A percentile compares a stretch with the other conserved stretches of the same genome.
Evolutionary conservation across 2,888 invertebrate genomes (phyloP).

Genomic region (Polyommatus icarus): DNA sequence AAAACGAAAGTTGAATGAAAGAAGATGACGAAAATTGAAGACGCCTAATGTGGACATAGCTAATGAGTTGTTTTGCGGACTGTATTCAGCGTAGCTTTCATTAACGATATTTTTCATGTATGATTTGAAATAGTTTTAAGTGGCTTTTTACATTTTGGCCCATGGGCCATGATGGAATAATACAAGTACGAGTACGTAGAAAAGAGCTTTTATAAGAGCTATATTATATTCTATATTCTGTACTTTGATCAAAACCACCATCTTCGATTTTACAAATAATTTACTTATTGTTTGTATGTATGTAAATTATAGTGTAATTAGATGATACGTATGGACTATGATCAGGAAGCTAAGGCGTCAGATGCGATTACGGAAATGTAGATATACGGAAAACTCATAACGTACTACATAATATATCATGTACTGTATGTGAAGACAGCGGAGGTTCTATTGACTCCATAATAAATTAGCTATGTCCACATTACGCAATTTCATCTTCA

Average conservation of each 20-base stretch:
- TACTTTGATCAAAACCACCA: neutral
- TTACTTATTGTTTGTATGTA: neutral
- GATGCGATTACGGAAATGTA: conserved; percentile 26
- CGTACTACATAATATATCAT: neutral
- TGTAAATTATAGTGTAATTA: conserved; percentile 20
- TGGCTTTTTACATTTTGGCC: no score
- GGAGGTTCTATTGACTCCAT: neutral
- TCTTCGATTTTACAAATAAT: neutral
- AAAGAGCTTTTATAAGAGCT: neutral
- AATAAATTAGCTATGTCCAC: no score
- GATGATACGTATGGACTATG: neutral
- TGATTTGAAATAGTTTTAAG: neutral
- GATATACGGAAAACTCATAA: conserved; percentile 13
- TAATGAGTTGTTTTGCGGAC: neutral
- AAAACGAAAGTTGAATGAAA: no score
- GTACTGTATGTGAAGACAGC: neutral
- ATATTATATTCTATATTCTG: neutral
- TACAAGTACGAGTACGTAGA: neutral
- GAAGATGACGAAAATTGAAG: no score
- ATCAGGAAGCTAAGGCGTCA: conserved; percentile 18
- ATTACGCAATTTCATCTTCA: no score
- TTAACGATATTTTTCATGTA: neutral
- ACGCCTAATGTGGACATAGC: no score
- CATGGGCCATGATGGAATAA: no score
- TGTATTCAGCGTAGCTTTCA: neutral